phyloP scores from a whole-genome alignment of 2,888 invertebrate species.

The Incurvaria masculella region DNA sequence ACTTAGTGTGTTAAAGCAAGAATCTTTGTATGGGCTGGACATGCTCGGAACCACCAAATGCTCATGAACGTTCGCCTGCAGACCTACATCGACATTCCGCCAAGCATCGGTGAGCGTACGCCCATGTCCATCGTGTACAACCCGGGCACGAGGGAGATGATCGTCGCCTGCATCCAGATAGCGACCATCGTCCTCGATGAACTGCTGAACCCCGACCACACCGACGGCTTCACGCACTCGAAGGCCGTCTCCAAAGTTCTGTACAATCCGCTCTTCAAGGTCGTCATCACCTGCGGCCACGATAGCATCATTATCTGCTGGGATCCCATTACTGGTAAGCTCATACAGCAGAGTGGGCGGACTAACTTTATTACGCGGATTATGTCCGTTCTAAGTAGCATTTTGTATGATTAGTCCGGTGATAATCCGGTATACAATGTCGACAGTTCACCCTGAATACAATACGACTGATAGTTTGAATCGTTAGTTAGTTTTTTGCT shows the following conservation, averaged over 20 bases:
- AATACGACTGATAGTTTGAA: no score
- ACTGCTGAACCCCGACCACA: conserved; percentile 62
- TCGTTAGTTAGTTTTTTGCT: no score
- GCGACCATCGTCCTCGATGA: conserved; percentile 63
- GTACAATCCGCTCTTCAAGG: conserved; percentile 72
- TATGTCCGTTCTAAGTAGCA: no score
- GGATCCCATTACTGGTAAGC: conserved; percentile 69
- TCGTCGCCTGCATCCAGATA: conserved; percentile 65
- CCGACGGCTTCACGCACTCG: conserved; percentile 71
- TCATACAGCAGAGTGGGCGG: no score
- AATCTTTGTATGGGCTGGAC: no score
- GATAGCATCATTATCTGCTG: conserved; percentile 81
- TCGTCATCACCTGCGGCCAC: conserved; percentile 72
- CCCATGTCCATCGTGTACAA: conserved; percentile 64
- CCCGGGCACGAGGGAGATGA: conserved; percentile 59
- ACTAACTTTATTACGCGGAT: no score
- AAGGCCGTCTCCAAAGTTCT: conserved; percentile 68
- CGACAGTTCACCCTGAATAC: no score
- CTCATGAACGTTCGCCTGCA: no score
- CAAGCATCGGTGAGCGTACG: conserved; percentile 59
- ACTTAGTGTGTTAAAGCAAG: no score
- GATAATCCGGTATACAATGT: neutral
- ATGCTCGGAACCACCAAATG: no score
- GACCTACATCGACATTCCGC: conserved; percentile 64
- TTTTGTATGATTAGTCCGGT: no score